A percentile compares a stretch with the other conserved stretches of the same genome.
Evolutionary conservation across 2,888 invertebrate genomes (phyloP).

Genomic region (Yponomeuta malinellus): DNA sequence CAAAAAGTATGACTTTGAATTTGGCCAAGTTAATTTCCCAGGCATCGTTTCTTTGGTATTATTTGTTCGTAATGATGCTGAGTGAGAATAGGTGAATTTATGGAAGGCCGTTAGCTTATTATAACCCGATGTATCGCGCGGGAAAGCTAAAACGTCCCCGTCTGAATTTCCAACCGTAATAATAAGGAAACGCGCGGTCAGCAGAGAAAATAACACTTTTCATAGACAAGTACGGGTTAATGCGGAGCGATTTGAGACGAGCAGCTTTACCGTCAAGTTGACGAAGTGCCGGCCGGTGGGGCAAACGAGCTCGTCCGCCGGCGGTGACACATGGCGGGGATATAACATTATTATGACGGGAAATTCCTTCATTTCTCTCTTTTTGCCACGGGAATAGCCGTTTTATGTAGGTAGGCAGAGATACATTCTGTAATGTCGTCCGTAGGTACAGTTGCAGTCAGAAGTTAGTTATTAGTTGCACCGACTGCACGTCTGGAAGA

Average conservation of each 20-base stretch:
- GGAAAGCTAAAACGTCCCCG: too few relatives aligned
- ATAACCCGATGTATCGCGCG: too few relatives aligned
- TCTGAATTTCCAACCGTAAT: background rate
- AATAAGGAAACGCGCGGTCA: background rate
- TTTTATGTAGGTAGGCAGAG: constrained; percentile 33
- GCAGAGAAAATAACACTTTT: background rate
- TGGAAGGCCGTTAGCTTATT: too few relatives aligned
- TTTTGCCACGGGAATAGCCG: constrained; percentile 44
- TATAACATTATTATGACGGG: constrained; percentile 52
- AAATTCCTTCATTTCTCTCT: constrained; percentile 52
- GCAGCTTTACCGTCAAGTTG: constrained; percentile 30
- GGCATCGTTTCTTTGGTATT: too few relatives aligned
- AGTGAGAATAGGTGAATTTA: too few relatives aligned
- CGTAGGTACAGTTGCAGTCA: too few relatives aligned
- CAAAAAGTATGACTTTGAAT: too few relatives aligned
- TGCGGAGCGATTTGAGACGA: constrained; percentile 44
- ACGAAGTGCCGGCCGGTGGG: constrained; percentile 38
- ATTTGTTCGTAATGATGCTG: too few relatives aligned
- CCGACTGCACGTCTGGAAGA: too few relatives aligned
- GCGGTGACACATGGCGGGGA: constrained; percentile 50
- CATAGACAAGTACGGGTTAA: constrained; percentile 37
- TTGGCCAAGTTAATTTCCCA: too few relatives aligned
- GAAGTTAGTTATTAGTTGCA: too few relatives aligned
- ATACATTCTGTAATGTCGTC: background rate
- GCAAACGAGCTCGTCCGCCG: constrained; percentile 29